Percentiles rank a stretch among this genome's conserved stretches.
Conservation (phyloP, 1,140 invertebrate genomes). For the Drosophila repleta region DNA sequence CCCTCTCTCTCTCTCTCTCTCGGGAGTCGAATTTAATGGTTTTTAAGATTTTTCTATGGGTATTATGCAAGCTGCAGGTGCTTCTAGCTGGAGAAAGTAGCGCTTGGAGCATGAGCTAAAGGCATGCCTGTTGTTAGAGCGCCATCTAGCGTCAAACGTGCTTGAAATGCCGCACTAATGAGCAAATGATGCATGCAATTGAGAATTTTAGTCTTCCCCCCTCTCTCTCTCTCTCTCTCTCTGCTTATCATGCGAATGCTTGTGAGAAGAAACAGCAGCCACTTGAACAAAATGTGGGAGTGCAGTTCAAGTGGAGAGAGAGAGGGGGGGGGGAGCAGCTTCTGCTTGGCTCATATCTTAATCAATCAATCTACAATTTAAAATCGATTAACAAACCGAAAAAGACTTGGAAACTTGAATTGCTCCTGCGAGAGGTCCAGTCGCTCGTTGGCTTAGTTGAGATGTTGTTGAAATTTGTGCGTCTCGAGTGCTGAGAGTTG, state of each 20-base stretch:
- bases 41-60: too few relatives aligned
- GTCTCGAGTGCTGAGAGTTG: conserved; percentile 39
- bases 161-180: neutral
- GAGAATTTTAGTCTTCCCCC: neutral
- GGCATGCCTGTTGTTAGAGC: neutral
- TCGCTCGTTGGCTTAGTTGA: conserved; percentile 54
- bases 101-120: neutral
- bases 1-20: neutral
- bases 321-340: neutral
- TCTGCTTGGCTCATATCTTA: conserved; percentile 29
- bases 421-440: conserved; percentile 8
- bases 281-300: conserved; percentile 24
- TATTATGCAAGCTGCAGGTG: too few relatives aligned
- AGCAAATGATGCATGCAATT: conserved; percentile 5
- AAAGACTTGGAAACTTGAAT: neutral
- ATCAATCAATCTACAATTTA: conserved; percentile 71
- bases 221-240: neutral
- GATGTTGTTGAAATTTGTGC: conserved; percentile 64
- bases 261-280: conserved; percentile 28
- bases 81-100: too few relatives aligned
- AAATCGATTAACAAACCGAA: conserved; percentile 62
- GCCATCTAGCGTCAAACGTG: neutral
- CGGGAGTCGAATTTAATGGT: neutral
- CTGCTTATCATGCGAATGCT: neutral
- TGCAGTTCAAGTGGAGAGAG: conserved; percentile 17